Percentiles rank a stretch among this genome's conserved stretches.
These are phyloP conservation scores for Drosophila formosana DNA, from an alignment of 2,888 invertebrate genomes.

Conservation along the genomic window DNA sequence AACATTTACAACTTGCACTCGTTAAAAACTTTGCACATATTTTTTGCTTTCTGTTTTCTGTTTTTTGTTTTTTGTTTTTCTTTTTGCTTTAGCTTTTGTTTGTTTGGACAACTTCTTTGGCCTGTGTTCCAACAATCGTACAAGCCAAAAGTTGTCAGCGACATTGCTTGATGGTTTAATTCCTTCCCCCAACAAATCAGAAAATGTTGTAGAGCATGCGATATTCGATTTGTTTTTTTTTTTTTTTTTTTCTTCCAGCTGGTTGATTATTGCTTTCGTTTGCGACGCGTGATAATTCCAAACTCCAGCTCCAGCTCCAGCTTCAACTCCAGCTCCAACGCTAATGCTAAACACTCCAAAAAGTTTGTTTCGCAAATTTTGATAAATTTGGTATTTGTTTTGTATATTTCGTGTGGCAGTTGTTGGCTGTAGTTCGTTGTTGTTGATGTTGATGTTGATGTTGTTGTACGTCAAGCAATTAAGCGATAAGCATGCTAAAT, in stretches of 20 bases:
- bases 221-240: too few species aligned
- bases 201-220: too few species aligned
- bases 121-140: too few species aligned
- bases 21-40: conserved; percentile 31
- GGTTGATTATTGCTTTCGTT: conserved; percentile 6
- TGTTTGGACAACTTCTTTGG: neutral
- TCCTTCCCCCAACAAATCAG: neutral
- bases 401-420: conserved; percentile 46
- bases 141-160: conserved; percentile 4
- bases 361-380: conserved; percentile 46
- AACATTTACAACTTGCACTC: conserved; percentile 38
- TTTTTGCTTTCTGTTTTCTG: too few species aligned
- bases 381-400: conserved; percentile 57
- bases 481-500: conserved; percentile 75
- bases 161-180: conserved; percentile 5
- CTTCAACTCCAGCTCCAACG: conserved; percentile 3
- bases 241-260: neutral
- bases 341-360: conserved; percentile 43
- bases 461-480: conserved; percentile 66
- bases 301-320: conserved; percentile 1
- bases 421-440: conserved; percentile 20
- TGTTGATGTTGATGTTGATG: conserved; percentile 33
- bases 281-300: conserved; percentile 4
- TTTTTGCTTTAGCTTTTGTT: too few species aligned
- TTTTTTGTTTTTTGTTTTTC: too few species aligned